Percentiles rank a stretch among this genome's conserved stretches.
phyloP scores from a whole-genome alignment of 2,888 invertebrate species.

The Metallyticus violacea region DNA sequence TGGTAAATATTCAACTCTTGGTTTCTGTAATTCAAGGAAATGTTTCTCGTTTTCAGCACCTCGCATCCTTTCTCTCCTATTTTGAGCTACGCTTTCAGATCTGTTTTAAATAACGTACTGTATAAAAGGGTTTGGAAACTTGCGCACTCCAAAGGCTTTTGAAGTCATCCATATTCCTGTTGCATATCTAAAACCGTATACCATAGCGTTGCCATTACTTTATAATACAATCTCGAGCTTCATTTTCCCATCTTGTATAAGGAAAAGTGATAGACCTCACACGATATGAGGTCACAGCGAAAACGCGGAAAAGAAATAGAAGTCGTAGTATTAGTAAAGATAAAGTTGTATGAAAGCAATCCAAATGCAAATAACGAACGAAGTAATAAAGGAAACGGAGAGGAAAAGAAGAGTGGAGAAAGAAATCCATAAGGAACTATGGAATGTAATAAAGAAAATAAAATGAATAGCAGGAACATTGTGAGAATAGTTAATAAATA shows the following conservation, averaged over 20 bases:
- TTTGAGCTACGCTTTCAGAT: background rate
- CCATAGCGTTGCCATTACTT: background rate
- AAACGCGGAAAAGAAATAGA: background rate
- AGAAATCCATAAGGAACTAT: background rate
- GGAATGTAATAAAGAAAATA: background rate
- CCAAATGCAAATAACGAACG: background rate
- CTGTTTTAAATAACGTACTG: background rate
- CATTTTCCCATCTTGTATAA: background rate
- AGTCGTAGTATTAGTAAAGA: background rate
- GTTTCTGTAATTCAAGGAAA: background rate
- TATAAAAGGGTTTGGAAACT: background rate
- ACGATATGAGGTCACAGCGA: background rate
- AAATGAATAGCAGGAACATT: background rate
- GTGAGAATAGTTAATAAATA: no score
- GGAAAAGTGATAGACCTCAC: no score
- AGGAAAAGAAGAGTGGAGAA: background rate
- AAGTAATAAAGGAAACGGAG: no score
- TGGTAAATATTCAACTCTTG: background rate
- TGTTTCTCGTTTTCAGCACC: background rate
- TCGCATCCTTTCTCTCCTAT: background rate
- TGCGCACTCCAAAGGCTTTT: background rate
- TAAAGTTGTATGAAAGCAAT: background rate
- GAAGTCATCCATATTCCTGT: background rate
- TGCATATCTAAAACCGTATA: background rate
- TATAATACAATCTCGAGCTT: background rate